These are phyloP conservation scores for Limonius californicus DNA, from an alignment of 1,140 invertebrate species.

Conservation along the genomic window DNA sequence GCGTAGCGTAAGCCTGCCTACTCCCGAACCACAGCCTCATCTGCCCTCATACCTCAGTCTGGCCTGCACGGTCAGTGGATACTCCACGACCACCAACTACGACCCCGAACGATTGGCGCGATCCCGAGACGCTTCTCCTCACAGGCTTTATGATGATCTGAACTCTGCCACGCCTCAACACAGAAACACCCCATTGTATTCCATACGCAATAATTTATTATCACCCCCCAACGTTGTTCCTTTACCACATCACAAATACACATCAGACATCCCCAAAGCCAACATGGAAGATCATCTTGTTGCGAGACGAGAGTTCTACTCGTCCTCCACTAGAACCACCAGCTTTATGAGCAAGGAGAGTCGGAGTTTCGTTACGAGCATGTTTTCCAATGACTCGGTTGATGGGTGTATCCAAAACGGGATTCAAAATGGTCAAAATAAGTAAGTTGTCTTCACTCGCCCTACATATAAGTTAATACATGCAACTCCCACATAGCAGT, in stretches of 20 bases:
- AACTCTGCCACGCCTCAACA: constrained; percentile 23
- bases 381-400: constrained; percentile 32
- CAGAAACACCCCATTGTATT: constrained; percentile 32
- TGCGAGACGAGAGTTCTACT: neutral
- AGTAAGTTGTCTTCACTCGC: neutral
- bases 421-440: neutral
- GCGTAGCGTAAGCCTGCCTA: constrained; percentile 35
- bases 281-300: constrained; percentile 26
- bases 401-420: constrained; percentile 36
- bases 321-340: constrained; percentile 27
- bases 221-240: constrained; percentile 45
- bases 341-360: constrained; percentile 21
- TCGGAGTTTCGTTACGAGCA: constrained; percentile 3
- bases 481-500: too few relatives aligned
- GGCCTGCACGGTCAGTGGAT: constrained; percentile 86
- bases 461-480: too few relatives aligned
- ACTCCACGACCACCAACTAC: constrained; percentile 79
- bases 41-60: constrained; percentile 79
- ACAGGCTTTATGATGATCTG: constrained; percentile 47
- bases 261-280: constrained; percentile 12
- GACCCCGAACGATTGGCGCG: constrained; percentile 65
- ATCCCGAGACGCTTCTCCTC: constrained; percentile 65
- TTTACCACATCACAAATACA: constrained; percentile 30
- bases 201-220: constrained; percentile 40
- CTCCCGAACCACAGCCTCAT: constrained; percentile 29